Conservation (phyloP, 2,797 vertebrate species). For the Chelon auratus region DNA sequence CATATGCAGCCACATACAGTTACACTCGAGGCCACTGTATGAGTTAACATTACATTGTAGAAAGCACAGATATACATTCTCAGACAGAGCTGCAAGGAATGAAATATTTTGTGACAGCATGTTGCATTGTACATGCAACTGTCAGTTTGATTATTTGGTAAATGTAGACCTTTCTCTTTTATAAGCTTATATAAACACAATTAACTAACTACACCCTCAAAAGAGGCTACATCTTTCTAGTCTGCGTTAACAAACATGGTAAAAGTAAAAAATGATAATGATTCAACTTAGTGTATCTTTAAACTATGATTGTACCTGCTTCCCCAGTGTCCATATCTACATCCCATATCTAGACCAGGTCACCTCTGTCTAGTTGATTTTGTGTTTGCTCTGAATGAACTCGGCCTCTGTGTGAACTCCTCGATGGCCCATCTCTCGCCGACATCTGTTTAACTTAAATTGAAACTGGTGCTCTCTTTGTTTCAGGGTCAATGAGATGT, state of each 20-base stretch:
- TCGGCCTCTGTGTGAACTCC: not conserved
- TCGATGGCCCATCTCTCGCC: not conserved
- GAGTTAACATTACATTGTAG: not conserved
- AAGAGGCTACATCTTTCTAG: too few species aligned
- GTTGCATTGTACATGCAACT: not conserved
- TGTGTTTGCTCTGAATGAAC: not conserved
- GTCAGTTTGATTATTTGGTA: not conserved
- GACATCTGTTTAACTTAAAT: not conserved
- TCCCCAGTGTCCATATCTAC: not conserved
- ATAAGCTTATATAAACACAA: too few species aligned
- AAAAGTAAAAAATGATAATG: too few species aligned
- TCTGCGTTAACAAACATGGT: too few species aligned
- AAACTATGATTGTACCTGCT: not conserved
- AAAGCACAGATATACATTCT: not conserved
- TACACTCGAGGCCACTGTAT: not conserved
- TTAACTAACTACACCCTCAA: too few species aligned
- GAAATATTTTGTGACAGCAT: not conserved
- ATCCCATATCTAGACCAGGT: not conserved
- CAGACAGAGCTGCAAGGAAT: too few species aligned
- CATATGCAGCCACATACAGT: not conserved
- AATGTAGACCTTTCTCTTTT: not conserved
- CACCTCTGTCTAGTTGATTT: not conserved
- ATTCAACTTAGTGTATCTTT: not conserved
- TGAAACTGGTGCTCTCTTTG: not conserved
- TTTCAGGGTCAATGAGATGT: constrained; percentile 85